phyloP scores from a whole-genome alignment of 2,113 vertebrate genomes.

The Macrotus californicus region DNA sequence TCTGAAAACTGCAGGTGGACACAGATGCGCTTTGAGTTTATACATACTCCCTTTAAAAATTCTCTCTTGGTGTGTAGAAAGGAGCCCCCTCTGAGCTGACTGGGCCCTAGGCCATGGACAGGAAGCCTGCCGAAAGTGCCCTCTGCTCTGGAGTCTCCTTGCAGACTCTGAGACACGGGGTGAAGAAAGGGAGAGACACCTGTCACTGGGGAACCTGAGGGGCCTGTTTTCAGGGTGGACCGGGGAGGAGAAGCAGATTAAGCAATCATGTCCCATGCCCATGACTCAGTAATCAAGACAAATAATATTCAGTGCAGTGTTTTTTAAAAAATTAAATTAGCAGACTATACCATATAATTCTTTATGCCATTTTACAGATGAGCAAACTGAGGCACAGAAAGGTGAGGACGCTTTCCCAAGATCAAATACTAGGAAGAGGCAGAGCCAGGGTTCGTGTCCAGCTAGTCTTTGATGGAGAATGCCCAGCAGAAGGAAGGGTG shows the following conservation, averaged over 20 bases:
- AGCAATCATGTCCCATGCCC: no score
- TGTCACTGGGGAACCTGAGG: accelerated
- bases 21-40: not conserved
- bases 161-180: not conserved
- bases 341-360: not conserved
- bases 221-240: not conserved
- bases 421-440: not conserved
- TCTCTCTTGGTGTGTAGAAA: not conserved
- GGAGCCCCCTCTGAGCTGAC: not conserved
- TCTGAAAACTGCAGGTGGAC: not conserved
- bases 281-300: not conserved
- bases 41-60: not conserved
- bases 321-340: not conserved
- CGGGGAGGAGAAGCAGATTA: not conserved
- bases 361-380: not conserved
- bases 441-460: not conserved
- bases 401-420: not conserved
- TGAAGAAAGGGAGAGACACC: not conserved
- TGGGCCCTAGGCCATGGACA: not conserved
- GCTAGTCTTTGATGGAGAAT: not conserved
- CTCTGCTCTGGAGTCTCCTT: not conserved
- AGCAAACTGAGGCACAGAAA: not conserved
- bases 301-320: not conserved
- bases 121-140: not conserved
- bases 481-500: not conserved